Evolutionary conservation across 2,888 invertebrate species (phyloP).

Genomic region (Drosophila neonasuta): DNA sequence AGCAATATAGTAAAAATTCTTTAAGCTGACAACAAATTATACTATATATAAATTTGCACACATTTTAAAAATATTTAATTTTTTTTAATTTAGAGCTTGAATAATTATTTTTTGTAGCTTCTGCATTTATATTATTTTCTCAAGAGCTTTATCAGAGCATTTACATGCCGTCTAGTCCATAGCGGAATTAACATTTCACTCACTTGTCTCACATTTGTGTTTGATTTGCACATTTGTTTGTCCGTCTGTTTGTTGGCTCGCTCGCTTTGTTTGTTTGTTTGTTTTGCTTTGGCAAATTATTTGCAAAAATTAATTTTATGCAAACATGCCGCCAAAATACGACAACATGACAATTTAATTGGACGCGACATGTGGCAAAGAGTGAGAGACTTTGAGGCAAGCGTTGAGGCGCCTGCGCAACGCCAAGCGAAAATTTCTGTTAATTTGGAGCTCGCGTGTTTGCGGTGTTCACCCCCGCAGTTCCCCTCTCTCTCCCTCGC

Average conservation of each 20-base stretch:
- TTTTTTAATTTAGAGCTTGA: too few species aligned
- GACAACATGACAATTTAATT: slow-evolving; percentile 79
- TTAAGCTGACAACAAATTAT: too few species aligned
- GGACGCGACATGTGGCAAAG: slow-evolving; percentile 74
- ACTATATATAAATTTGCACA: too few species aligned
- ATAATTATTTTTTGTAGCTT: too few species aligned
- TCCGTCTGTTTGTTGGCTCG: slow-evolving; percentile 41
- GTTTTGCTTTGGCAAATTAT: slow-evolving; percentile 73
- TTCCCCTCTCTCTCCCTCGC: neutral
- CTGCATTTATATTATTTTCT: too few species aligned
- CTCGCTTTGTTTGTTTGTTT: slow-evolving; percentile 15
- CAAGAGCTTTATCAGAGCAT: slow-evolving; percentile 28
- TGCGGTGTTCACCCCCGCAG: slow-evolving; percentile 59
- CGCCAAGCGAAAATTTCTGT: slow-evolving; percentile 54
- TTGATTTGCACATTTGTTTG: slow-evolving; percentile 38
- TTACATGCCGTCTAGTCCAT: neutral
- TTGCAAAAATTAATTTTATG: slow-evolving; percentile 78
- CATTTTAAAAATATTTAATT: too few species aligned
- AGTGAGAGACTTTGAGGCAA: slow-evolving; percentile 29
- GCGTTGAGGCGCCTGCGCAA: slow-evolving; percentile 67
- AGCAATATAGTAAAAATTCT: too few species aligned
- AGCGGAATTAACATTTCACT: slow-evolving; percentile 7
- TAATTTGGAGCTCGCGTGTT: slow-evolving; percentile 74
- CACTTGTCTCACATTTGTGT: slow-evolving; percentile 48
- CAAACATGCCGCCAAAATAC: slow-evolving; percentile 77